A percentile compares a stretch with the other conserved stretches of the same genome.
Conservation (phyloP, 2,113 vertebrate species). For the Macheiramphus alcinus region DNA sequence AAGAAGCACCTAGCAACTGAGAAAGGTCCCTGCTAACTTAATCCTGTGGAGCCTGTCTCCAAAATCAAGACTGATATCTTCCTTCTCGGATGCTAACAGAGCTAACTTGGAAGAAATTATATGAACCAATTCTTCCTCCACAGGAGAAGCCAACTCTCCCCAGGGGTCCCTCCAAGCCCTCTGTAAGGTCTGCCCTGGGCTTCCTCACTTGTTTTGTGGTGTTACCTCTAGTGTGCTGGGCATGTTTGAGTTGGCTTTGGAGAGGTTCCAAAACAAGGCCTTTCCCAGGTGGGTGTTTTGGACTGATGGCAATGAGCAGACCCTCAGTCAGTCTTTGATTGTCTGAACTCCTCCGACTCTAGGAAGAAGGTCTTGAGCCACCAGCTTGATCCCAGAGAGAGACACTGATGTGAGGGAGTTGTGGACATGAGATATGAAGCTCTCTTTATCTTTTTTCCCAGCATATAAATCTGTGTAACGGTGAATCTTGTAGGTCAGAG, state of each 20-base stretch:
- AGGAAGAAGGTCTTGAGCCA: neutral
- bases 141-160: rapidly evolving
- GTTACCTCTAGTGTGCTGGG: too few species aligned
- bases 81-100: neutral
- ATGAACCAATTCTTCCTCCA: neutral
- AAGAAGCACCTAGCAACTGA: neutral
- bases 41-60: neutral
- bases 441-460: neutral
- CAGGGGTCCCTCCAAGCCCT: neutral
- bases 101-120: neutral
- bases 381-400: neutral
- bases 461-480: neutral
- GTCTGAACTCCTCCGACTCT: neutral
- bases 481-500: neutral
- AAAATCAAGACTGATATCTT: neutral
- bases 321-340: neutral
- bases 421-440: neutral
- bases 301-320: neutral
- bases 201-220: neutral
- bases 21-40: neutral
- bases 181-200: neutral
- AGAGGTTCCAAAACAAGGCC: neutral
- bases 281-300: neutral
- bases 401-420: neutral
- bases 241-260: neutral